Base-by-base conservation (phyloP, 2,888 invertebrate species). In the Luperina nickerlii region DNA sequence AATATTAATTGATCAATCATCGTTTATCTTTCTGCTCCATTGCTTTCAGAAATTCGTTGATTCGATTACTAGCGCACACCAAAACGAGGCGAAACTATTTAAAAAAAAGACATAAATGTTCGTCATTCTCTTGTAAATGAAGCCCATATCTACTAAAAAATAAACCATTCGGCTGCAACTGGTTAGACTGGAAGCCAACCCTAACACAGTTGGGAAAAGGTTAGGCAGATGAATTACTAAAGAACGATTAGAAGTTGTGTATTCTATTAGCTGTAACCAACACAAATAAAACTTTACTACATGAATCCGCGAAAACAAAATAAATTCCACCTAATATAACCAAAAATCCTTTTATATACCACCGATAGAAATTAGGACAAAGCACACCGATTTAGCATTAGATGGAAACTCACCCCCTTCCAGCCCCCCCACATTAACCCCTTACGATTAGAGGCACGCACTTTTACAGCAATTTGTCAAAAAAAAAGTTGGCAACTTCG, bases 401-500 rank as follows among this genome's bases (percentile, higher is more conserved):
- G 81, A 79, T 69, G 76, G 72, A 54, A 54, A 27, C 65, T 84
- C 85, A 85, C 78, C 86, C 84, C 87, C 83, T 86, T 82, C 9
- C 81, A 88, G 78, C 79, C 38, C 38, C 38, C 80, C 83, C 82
- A 78, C 79, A 82, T 85, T 72, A 83, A 78, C 74, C 85, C 79
- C 77, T 81, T 82, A 78, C 77, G 83, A 88, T 95, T 95, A 94
- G 94, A 90, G 90, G 82, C 91, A 94, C 94, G 95, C 94, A 95
- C 95, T 96, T 95, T 95, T 92, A 92, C 91, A 92, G 95, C 94
- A 96, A 96, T 96, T 96, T 96, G 96, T 96, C 96, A 96, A 95
- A 96, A 32, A 32, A 96, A 96, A 96, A 96, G 95, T 96, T 95
- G 93, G 93, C 93, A 94, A 95, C 94, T 95, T 94, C 91, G 90